A percentile compares a stretch with the other conserved stretches of the same genome.
Conservation (phyloP, 2,797 vertebrate genomes). For the Lepilemur septentrionalis region DNA sequence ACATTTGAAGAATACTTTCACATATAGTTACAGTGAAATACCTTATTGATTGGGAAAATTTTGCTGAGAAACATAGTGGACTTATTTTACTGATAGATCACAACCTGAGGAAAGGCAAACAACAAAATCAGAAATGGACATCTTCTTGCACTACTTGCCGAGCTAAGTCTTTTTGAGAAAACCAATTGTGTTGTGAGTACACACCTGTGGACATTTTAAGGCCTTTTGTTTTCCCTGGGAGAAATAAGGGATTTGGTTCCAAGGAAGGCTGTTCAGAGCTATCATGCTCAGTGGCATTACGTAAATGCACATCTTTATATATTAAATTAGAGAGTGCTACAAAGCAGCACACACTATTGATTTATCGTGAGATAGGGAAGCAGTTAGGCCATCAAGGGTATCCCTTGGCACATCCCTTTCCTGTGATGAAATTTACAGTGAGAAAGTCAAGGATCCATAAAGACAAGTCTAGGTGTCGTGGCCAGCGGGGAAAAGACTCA, state of each 20-base stretch:
- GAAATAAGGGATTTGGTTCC: neutral
- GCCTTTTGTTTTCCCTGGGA: neutral
- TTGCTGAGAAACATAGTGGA: neutral
- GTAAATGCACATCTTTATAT: neutral
- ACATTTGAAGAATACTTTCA: neutral
- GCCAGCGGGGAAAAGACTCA: conserved; percentile 48
- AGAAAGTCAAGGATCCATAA: conserved; percentile 34
- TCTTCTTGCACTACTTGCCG: neutral
- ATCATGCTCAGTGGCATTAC: neutral
- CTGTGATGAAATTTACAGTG: conserved; percentile 44
- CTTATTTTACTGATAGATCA: neutral
- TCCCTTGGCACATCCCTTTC: conserved; percentile 26
- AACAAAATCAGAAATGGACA: neutral
- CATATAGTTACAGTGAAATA: neutral
- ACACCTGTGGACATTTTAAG: neutral
- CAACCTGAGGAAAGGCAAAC: neutral
- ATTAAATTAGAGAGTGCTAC: conserved; percentile 38
- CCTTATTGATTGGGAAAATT: neutral
- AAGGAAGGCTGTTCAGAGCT: neutral
- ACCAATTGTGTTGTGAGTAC: accelerated
- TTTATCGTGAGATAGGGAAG: neutral
- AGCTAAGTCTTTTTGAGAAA: neutral
- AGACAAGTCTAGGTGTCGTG: neutral
- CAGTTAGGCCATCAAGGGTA: neutral
- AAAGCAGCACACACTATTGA: neutral